Base-by-base conservation (phyloP, 1,140 invertebrate genomes). In the Lepidurus apus region DNA sequence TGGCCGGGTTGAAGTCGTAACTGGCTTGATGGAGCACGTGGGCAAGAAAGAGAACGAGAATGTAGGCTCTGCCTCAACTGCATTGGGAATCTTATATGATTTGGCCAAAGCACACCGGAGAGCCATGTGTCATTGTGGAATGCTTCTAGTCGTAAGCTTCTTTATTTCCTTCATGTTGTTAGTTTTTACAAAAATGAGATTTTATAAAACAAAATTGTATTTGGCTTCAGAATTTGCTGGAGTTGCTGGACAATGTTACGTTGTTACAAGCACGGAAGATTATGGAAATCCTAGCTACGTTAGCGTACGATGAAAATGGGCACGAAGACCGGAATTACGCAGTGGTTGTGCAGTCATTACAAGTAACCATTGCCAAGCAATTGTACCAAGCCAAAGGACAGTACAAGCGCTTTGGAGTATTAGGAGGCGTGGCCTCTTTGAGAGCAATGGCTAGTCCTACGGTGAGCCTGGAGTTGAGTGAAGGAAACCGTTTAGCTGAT, bases 201-300 rank as follows among this genome's bases (percentile, higher is more conserved):
- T 34, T 4, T 34, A n/a, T n/a, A n/a, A n/a, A n/a, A n/a, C n/a
- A n/a, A n/a, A n/a, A n/a, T n/a, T n/a, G n/a, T n/a, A n/a, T 34
- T 34, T 34, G 34, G 34, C 0, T 34, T 34, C 34, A 34, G 34
- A 45, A 74, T 7, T 42, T 79, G 17, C 42, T 79, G 34, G 78
- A 79, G 6, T 79, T 75, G 26, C 34, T 79, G 0, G 78, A 79
- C 10, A 34, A 79, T 21, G 75, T 47, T 74, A 74, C 73, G 43
- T 24, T 79, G 13, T 42, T 74, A 6, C 78, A 79, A 45, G 74
- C 75, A 4, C 21, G 73, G 17, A 44, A 74, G 42, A 74, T 79
- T 26, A 79, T 79, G 78, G 73, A 75, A 74, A 74, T 79, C 10
- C 47, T 79, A 74, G 78, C 78, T 17, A 42, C 42, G 21, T 13